Evolutionary conservation across 2,888 invertebrate genomes (phyloP).

Genomic region (Trileptium ribeirensis): DNA sequence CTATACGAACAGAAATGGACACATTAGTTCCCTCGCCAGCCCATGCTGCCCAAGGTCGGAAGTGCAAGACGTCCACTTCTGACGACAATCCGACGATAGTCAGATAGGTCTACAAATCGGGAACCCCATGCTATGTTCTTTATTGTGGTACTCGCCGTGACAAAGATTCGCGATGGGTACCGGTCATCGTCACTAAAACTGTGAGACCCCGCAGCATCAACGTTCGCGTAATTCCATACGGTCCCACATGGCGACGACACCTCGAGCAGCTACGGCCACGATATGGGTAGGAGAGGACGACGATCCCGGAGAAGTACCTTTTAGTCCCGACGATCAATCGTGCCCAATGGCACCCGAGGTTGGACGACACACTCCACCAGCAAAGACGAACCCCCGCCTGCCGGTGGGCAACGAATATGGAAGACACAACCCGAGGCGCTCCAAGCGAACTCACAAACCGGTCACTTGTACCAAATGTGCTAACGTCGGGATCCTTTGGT

Average conservation of each 20-base stretch:
- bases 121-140: not conserved
- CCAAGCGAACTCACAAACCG: too few relatives aligned
- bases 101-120: not conserved
- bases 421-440: too few relatives aligned
- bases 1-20: slow-evolving; percentile 17
- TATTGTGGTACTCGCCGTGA: slow-evolving; percentile 22
- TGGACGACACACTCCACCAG: too few relatives aligned
- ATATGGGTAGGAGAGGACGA: slow-evolving; percentile 12
- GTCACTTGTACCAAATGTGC: too few relatives aligned
- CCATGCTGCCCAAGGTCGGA: slow-evolving; percentile 20
- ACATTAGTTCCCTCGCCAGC: slow-evolving; percentile 17
- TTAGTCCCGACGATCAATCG: too few relatives aligned
- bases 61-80: too few relatives aligned
- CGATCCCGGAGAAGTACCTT: not conserved
- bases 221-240: slow-evolving; percentile 16
- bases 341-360: too few relatives aligned
- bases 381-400: too few relatives aligned
- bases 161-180: slow-evolving; percentile 22
- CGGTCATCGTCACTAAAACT: slow-evolving; percentile 17
- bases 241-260: slow-evolving; percentile 25
- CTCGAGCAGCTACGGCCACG: slow-evolving; percentile 25
- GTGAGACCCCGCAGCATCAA: slow-evolving; percentile 15
- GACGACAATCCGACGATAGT: too few relatives aligned
- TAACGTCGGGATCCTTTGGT: too few relatives aligned
- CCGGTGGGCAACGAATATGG: too few relatives aligned